Evolutionary conservation across 2,113 vertebrate genomes (phyloP).

Genomic region (Oncorhynchus masou): DNA sequence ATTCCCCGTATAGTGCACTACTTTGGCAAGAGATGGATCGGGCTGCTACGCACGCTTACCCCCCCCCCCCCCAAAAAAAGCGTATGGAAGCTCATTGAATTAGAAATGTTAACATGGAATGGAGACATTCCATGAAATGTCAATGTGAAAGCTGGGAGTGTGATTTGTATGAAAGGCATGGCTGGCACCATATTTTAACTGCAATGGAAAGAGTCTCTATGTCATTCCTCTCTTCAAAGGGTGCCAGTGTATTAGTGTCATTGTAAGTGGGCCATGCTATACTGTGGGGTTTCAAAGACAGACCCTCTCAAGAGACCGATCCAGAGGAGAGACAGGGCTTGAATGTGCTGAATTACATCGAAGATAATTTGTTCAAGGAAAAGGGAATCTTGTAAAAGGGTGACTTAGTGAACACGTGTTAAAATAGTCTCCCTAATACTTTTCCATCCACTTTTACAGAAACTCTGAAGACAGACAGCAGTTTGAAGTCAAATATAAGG

Average conservation of each 20-base stretch:
- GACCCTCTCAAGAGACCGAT: background rate
- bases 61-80: too few relatives aligned
- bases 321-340: background rate
- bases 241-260: slow-evolving; percentile 30
- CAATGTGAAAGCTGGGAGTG: background rate
- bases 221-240: slow-evolving; percentile 6
- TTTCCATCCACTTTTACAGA: slow-evolving; percentile 9
- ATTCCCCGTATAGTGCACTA: background rate
- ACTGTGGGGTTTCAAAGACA: background rate
- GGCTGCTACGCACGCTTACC: too few relatives aligned
- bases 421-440: slow-evolving; percentile 8
- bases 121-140: background rate
- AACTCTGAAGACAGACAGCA: too few relatives aligned
- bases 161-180: background rate
- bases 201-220: background rate
- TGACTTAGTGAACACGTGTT: background rate
- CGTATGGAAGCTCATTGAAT: too few relatives aligned
- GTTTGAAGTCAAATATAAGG: too few relatives aligned
- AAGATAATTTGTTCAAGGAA: slow-evolving; percentile 9
- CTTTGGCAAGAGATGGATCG: background rate
- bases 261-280: slow-evolving; percentile 16
- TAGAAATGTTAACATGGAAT: background rate
- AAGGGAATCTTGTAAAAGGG: background rate
- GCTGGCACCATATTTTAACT: background rate
- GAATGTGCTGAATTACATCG: slow-evolving; percentile 10